A percentile compares a stretch with the other conserved stretches of the same genome.
These are phyloP conservation scores for Plemyria rubiginata DNA, from an alignment of 2,888 invertebrate genomes.

Conservation along the genomic window DNA sequence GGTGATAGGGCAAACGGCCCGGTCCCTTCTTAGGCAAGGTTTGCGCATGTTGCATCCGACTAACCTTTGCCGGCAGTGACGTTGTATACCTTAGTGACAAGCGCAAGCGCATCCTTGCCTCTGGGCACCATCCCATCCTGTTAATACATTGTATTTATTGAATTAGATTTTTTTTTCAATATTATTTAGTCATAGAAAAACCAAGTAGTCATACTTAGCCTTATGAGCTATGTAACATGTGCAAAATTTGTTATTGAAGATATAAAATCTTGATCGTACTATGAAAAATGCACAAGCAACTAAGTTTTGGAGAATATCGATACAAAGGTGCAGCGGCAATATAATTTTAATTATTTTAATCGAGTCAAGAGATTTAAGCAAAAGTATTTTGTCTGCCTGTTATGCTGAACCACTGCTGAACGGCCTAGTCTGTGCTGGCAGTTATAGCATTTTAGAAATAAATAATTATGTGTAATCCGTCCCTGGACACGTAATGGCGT, in stretches of 20 bases:
- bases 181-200: not conserved
- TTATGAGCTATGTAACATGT: not conserved
- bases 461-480: slow-evolving; percentile 38
- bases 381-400: too few species aligned
- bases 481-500: slow-evolving; percentile 53
- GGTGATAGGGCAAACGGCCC: slow-evolving; percentile 31
- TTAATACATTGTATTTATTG: slow-evolving; percentile 17
- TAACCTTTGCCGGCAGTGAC: slow-evolving; percentile 69
- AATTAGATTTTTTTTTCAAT: slow-evolving; percentile 20
- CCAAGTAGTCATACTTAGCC: not conserved
- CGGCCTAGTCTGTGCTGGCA: too few species aligned
- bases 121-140: slow-evolving; percentile 18
- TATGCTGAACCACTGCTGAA: too few species aligned
- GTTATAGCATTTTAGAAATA: slow-evolving; percentile 8
- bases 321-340: too few species aligned
- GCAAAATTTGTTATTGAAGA: not conserved
- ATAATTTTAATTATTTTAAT: too few species aligned
- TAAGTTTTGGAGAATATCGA: too few species aligned
- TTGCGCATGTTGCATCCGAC: slow-evolving; percentile 70
- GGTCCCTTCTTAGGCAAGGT: slow-evolving; percentile 62
- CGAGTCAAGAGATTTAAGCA: too few species aligned
- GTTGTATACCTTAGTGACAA: slow-evolving; percentile 65
- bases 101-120: slow-evolving; percentile 50
- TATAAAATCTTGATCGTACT: too few species aligned
- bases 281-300: too few species aligned